Evolutionary conservation across 1,140 invertebrate genomes (phyloP).

Genomic region (Yoshiicerus persimilis): DNA sequence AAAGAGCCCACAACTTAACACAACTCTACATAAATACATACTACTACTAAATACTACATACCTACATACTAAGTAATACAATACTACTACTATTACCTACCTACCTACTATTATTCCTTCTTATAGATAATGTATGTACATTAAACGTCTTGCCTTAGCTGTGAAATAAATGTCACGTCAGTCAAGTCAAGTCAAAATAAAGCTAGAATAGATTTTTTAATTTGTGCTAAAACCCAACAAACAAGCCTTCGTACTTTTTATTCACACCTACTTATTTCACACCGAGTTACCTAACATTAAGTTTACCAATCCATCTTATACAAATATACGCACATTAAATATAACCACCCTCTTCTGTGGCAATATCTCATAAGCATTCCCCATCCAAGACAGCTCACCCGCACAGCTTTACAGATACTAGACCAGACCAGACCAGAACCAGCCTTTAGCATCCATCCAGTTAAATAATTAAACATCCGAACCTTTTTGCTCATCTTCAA

Average conservation of each 20-base stretch:
- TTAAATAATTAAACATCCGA: constrained; percentile 1
- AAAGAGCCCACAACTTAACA: constrained; percentile 22
- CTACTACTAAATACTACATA: constrained; percentile 4
- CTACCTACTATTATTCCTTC: constrained; percentile 10
- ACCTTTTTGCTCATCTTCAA: neutral
- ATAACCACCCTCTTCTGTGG: neutral
- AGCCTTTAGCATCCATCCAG: neutral
- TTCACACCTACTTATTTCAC: constrained; percentile 1
- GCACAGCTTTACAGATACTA: neutral
- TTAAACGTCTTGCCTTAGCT: constrained; percentile 19
- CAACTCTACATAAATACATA: constrained; percentile 10
- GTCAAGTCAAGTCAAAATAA: constrained; percentile 22
- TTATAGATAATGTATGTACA: constrained; percentile 21
- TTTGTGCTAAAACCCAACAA: constrained; percentile 21
- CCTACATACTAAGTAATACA: neutral
- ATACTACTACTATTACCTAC: constrained; percentile 6
- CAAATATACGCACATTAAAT: neutral
- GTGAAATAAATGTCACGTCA: constrained; percentile 22
- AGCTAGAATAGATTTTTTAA: constrained; percentile 21
- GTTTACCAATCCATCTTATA: neutral
- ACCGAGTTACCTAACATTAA: neutral
- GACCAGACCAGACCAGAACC: neutral
- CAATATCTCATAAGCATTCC: neutral
- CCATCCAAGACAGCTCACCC: neutral
- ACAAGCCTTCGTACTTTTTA: constrained; percentile 1